Evolutionary conservation across 2,797 vertebrate species (phyloP), one percentile per base, ranked within the genome.

Genomic region (Xiphophorus birchmanni): DNA sequence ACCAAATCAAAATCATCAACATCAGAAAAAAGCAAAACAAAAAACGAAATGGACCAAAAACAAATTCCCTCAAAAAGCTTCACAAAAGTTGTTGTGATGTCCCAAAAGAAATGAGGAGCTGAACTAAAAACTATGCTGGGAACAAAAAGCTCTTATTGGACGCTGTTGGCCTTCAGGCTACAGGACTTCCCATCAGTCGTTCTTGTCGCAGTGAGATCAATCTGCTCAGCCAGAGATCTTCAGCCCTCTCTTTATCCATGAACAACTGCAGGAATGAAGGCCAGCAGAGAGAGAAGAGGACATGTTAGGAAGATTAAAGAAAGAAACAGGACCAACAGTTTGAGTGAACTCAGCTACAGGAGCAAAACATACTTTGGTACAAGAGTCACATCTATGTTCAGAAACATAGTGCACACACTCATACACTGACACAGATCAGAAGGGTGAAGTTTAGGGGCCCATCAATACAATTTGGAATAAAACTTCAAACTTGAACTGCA

Each of bases 171-270:
- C 21, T 72, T 93, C 73, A 93, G 74, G 87, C 86, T 40, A 94
- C 98, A 0, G 98, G 98, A 87, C 97, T 99, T 79, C 98, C 98
- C 97, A 99, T 98, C 78, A 99, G 96, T 88, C 97, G 95, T 84
- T 99, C 98, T 84, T 99, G 97, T n/a, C 98, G 96, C 63, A 99
- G 97, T 0, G 97, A 95, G 3, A 97, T 92, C 92, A 99, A 89
- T 83, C 98, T 95, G 91, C 96, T 97, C 83, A 97, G 96, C 98
- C 98, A 99, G 89, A 95, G 95, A 87, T 97, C 96, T 88, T 99
- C 98, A 0, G 98, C 97, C 90, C 97, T 97, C 26, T 96, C 97
- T 91, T 98, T 99, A 84, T 97, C 97, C 73, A 99, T 89, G 84
- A 98, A 99, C 82, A 99, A 89, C 98, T 99, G 95, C 44, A 82